These are phyloP conservation scores for Chrysocyon brachyurus DNA, from an alignment of 2,797 vertebrate species.

Conservation along the genomic window DNA sequence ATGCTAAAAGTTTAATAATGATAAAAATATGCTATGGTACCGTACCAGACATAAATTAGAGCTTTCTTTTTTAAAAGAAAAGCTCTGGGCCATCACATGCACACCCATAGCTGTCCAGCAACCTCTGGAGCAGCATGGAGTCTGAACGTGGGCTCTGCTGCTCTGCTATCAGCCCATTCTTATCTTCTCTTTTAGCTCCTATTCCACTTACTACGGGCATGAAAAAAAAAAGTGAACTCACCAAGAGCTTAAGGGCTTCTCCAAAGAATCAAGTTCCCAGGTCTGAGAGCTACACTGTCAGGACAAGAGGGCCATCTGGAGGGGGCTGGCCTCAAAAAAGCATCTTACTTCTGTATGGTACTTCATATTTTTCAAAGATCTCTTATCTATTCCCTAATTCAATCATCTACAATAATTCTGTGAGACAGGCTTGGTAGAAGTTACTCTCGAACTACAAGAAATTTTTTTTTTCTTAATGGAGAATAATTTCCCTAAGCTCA, in stretches of 20 bases:
- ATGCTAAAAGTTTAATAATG: slow-evolving; percentile 27
- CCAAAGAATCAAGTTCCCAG: neutral
- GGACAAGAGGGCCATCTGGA: neutral
- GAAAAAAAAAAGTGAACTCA: neutral
- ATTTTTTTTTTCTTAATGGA: neutral
- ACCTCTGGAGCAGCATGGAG: neutral
- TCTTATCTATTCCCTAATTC: neutral
- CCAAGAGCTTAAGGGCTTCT: neutral
- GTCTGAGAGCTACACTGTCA: neutral
- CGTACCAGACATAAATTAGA: neutral
- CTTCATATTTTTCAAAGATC: neutral
- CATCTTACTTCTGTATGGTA: neutral
- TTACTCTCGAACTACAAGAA: neutral
- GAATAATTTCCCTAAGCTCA: neutral
- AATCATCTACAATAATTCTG: neutral
- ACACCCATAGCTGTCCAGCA: neutral
- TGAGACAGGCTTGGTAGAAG: neutral
- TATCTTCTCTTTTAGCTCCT: neutral
- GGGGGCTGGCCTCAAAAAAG: neutral
- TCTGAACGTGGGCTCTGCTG: neutral
- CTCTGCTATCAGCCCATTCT: neutral
- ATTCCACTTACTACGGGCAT: neutral
- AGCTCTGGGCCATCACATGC: neutral
- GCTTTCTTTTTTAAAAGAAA: too few relatives aligned
- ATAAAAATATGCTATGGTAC: neutral